Conservation (phyloP, 2,113 vertebrate species). For the Phainopepla nitens region DNA sequence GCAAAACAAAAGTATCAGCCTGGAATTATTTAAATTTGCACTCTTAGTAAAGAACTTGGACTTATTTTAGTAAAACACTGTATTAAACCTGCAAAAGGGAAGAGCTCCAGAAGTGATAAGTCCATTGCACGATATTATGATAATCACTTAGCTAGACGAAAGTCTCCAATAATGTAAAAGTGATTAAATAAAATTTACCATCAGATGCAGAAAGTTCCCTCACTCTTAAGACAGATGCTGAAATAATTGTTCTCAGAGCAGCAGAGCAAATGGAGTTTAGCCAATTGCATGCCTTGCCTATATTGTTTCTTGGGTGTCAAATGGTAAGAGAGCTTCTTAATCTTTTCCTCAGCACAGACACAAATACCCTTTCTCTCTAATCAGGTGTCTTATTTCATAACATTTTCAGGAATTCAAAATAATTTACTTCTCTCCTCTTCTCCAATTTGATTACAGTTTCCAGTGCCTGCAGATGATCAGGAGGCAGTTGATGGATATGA, state of each 20-base stretch:
- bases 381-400: background rate
- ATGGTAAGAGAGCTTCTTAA: background rate
- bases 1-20: background rate
- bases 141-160: background rate
- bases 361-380: background rate
- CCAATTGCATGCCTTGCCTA: background rate
- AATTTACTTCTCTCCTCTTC: background rate
- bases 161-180: background rate
- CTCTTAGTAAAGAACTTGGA: background rate
- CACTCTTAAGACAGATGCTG: background rate
- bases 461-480: background rate
- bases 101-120: background rate
- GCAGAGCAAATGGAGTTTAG: background rate
- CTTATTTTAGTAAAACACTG: background rate
- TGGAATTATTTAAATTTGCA: background rate
- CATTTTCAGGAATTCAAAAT: background rate
- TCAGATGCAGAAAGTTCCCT: background rate
- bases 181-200: background rate
- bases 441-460: background rate
- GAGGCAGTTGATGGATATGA: background rate
- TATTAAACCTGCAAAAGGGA: background rate
- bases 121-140: background rate
- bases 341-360: background rate
- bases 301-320: background rate
- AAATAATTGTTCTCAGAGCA: background rate